Evolutionary conservation across 2,797 vertebrate genomes (phyloP).

Genomic region (Capromys pilorides): DNA sequence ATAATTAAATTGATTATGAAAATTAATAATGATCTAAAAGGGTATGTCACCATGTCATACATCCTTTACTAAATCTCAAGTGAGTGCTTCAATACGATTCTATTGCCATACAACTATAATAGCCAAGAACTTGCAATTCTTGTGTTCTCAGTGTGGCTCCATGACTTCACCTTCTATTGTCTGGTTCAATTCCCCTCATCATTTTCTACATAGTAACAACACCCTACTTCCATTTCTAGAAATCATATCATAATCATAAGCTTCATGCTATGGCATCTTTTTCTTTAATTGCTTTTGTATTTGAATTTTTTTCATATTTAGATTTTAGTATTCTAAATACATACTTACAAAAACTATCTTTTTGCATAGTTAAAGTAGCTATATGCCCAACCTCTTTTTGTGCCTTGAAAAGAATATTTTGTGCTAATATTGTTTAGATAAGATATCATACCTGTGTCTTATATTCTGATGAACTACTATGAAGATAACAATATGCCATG

Average conservation of each 20-base stretch:
- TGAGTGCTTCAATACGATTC: neutral
- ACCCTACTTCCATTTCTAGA: neutral
- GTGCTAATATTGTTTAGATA: no score
- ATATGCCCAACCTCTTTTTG: no score
- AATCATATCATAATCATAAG: neutral
- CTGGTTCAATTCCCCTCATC: neutral
- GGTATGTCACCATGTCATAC: neutral
- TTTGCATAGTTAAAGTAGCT: no score
- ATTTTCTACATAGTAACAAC: neutral
- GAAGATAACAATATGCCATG: no score
- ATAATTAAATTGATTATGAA: neutral
- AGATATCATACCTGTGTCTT: no score
- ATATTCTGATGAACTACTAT: no score
- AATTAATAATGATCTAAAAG: neutral
- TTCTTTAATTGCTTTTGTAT: neutral
- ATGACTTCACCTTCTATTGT: neutral
- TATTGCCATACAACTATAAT: neutral
- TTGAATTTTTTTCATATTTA: neutral
- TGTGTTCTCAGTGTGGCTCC: neutral
- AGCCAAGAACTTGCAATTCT: neutral
- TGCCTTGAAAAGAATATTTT: no score
- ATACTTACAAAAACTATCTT: neutral
- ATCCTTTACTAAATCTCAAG: neutral
- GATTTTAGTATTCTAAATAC: neutral
- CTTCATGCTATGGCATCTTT: neutral